Base-by-base conservation (phyloP, 2,113 vertebrate genomes). In the Sebastes schlegelii region DNA sequence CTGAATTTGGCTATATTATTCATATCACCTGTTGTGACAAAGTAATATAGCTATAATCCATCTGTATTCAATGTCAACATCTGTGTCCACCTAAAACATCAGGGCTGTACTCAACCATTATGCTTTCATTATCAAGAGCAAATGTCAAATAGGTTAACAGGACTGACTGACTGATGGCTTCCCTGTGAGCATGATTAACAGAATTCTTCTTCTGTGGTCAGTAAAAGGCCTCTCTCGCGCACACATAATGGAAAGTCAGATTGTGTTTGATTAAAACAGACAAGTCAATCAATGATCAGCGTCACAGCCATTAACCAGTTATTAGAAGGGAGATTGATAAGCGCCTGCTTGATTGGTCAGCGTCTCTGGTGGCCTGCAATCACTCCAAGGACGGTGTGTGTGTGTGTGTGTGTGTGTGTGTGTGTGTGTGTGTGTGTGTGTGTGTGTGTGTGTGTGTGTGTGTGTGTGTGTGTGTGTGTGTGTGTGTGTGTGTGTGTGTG, bases 301-400 rank as follows among this genome's bases (percentile, higher is more conserved):
- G 26, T 77, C 57, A 64, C n/a, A 58, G 86, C 86, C 86, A 80
- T 91, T 92, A 84, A 89, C 82, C 77, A 79, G 77, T 89, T 87
- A 85, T 82, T 89, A 87, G 85, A 77, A 58, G n/a, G 26, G 51
- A 49, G 75, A 88, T 91, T 75, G 4, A 90, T 91, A 52, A 63
- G 21, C 0, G 13, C 4, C 68, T 11, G 42, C 60, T 87, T 74
- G 66, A 88, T 85, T 83, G 80, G 65, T 83, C 55, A 17, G 60
- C 75, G 26, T 62, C 74, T 68, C 63, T 48, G 82, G 55, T 74
- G 72, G 64, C 52, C 82, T 46, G 57, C 55, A 66, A 67, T 79
- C 62, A 70, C 74, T 69, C 43, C 54, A 65, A 72, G 70, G 21
- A 23, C 51, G 68, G 52, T 42, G 71, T 77, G 52, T 75, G 8